A percentile compares a stretch with the other conserved stretches of the same genome.
Evolutionary conservation across 2,797 vertebrate species (phyloP).

Genomic region (Hirundo rustica): DNA sequence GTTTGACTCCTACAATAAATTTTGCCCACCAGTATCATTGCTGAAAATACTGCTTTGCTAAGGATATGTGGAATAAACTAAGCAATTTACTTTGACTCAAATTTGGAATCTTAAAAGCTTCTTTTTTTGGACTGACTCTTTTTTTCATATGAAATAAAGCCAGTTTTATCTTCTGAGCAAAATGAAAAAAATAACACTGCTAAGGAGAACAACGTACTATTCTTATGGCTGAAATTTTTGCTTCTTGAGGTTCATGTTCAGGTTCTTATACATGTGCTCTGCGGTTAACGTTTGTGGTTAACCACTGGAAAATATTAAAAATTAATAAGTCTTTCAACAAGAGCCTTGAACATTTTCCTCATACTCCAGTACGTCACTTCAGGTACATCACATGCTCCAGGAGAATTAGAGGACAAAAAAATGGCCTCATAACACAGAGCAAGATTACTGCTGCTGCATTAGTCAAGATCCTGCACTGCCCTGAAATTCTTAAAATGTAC

Average conservation of each 20-base stretch:
- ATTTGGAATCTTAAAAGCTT: not conserved
- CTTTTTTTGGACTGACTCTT: not conserved
- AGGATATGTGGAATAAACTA: not conserved
- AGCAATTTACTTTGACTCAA: not conserved
- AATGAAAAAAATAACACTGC: not conserved
- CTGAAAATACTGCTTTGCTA: not conserved
- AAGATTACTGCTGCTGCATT: not conserved
- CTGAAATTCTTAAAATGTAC: not conserved
- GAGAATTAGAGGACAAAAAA: not conserved
- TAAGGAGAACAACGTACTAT: not conserved
- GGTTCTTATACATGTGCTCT: not conserved
- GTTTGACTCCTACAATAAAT: not conserved
- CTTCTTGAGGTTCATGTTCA: not conserved
- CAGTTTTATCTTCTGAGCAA: not conserved
- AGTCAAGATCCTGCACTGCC: not conserved
- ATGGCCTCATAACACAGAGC: not conserved
- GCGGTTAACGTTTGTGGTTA: not conserved
- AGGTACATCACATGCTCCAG: not conserved
- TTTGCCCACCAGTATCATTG: not conserved
- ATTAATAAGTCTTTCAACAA: not conserved
- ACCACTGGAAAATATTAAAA: slow-evolving; percentile 45
- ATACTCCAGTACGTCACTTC: not conserved
- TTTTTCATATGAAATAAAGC: not conserved
- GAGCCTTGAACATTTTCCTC: not conserved
- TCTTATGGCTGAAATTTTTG: not conserved